Conservation (phyloP, 2,888 invertebrate species). For the Eupithecia abbreviata region DNA sequence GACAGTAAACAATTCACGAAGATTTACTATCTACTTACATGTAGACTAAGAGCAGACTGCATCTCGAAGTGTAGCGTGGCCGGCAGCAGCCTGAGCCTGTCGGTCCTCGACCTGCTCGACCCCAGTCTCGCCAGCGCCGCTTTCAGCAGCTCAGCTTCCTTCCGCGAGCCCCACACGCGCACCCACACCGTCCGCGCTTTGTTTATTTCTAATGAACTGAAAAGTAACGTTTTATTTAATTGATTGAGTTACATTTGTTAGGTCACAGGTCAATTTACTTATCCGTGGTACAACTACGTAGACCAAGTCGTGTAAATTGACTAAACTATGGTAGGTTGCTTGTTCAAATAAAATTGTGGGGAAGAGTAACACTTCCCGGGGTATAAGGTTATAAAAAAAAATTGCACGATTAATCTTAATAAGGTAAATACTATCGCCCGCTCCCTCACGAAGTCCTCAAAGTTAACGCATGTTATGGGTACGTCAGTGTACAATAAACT, state of each 20-base stretch:
- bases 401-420: no score
- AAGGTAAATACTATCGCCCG: no score
- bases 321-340: background rate
- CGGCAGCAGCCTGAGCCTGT: background rate
- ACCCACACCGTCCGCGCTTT: constrained; percentile 67
- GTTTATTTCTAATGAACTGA: constrained; percentile 59
- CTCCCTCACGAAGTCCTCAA: no score
- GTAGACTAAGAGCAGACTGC: constrained; percentile 1
- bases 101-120: constrained; percentile 55
- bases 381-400: no score
- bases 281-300: background rate
- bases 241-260: background rate
- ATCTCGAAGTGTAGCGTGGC: background rate
- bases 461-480: no score
- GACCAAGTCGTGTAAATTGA: background rate
- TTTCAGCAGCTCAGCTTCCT: constrained; percentile 68
- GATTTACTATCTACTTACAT: background rate
- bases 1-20: background rate
- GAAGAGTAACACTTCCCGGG: no score
- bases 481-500: no score
- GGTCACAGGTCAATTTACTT: background rate
- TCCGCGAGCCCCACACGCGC: constrained; percentile 71
- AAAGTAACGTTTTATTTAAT: background rate
- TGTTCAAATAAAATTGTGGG: background rate
- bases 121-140: constrained; percentile 68